A percentile compares a stretch with the other conserved stretches of the same genome.
Evolutionary conservation across 2,113 vertebrate genomes (phyloP).

Genomic region (Eurystomus gularis): DNA sequence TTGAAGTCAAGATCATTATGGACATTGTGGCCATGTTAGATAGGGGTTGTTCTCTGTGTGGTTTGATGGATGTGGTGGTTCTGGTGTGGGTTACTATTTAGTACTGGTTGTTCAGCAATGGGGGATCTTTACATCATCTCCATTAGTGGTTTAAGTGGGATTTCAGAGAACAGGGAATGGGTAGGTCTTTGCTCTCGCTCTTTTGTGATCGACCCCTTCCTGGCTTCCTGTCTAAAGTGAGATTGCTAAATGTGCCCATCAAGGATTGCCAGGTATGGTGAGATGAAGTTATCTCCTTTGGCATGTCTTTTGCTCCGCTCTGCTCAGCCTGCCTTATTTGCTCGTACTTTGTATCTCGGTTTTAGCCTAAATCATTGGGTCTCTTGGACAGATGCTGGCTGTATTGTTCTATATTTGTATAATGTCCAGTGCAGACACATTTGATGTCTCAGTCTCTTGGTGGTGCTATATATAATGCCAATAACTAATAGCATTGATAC

Average conservation of each 20-base stretch:
- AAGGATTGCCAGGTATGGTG: not conserved
- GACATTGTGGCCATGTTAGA: not conserved
- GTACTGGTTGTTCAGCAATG: not conserved
- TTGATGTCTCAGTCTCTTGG: not conserved
- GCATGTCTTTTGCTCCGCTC: not conserved
- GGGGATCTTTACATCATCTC: not conserved
- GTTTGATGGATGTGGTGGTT: conserved; percentile 41
- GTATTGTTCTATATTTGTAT: conserved; percentile 17
- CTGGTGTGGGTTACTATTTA: conserved; percentile 16
- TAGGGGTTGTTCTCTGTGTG: not conserved
- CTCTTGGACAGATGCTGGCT: not conserved
- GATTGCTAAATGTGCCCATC: not conserved
- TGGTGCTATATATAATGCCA: not conserved
- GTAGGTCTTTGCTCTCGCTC: not conserved
- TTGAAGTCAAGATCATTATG: not conserved
- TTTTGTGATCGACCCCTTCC: not conserved
- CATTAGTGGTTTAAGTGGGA: conserved; percentile 21
- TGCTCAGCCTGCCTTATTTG: conserved; percentile 15
- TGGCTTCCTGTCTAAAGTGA: not conserved
- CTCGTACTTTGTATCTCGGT: conserved; percentile 3
- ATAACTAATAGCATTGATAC: not conserved
- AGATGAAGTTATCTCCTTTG: not conserved
- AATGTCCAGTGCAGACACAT: not conserved
- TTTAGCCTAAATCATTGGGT: conserved; percentile 1
- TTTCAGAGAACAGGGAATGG: not conserved